A percentile compares a stretch with the other conserved stretches of the same genome.
Conservation (phyloP, 2,888 invertebrate species). For the Aspidiotus rigidus region DNA sequence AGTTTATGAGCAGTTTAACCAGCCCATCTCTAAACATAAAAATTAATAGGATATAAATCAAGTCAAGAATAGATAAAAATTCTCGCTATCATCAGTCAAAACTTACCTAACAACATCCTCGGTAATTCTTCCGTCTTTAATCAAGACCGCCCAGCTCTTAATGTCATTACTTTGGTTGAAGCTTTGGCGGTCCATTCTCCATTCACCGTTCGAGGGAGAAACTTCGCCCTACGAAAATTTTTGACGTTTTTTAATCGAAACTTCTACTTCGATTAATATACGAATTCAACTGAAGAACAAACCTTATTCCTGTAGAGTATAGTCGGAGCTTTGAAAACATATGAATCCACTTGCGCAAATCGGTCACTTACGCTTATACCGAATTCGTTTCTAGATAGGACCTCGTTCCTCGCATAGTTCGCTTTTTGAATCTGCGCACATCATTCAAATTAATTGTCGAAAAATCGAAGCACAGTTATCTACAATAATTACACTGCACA, state of each 20-base stretch:
- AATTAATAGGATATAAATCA: neutral
- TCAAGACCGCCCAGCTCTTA: neutral
- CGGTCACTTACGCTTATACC: slow-evolving; percentile 63
- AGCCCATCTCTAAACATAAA: slow-evolving; percentile 8
- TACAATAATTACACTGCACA: neutral
- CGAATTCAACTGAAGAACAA: neutral
- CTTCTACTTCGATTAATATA: too few relatives aligned
- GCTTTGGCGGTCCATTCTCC: neutral
- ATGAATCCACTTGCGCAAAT: slow-evolving; percentile 68
- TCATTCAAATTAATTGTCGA: neutral
- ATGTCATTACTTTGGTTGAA: neutral
- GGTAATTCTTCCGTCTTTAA: neutral
- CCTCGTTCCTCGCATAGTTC: slow-evolving; percentile 45
- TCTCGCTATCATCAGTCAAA: too few relatives aligned
- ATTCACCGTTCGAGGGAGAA: neutral
- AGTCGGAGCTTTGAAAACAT: slow-evolving; percentile 66
- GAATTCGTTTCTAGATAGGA: slow-evolving; percentile 59
- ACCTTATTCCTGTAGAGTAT: slow-evolving; percentile 51
- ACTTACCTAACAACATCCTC: neutral
- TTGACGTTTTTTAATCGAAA: too few relatives aligned
- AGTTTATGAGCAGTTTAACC: neutral
- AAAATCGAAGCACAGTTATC: neutral
- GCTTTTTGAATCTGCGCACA: slow-evolving; percentile 39
- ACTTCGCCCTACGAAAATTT: neutral
- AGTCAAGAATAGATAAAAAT: neutral